Percentiles rank a stretch among this genome's conserved stretches.
These are phyloP conservation scores for Plecotus auritus DNA, from an alignment of 2,113 vertebrate genomes.

Conservation along the genomic window DNA sequence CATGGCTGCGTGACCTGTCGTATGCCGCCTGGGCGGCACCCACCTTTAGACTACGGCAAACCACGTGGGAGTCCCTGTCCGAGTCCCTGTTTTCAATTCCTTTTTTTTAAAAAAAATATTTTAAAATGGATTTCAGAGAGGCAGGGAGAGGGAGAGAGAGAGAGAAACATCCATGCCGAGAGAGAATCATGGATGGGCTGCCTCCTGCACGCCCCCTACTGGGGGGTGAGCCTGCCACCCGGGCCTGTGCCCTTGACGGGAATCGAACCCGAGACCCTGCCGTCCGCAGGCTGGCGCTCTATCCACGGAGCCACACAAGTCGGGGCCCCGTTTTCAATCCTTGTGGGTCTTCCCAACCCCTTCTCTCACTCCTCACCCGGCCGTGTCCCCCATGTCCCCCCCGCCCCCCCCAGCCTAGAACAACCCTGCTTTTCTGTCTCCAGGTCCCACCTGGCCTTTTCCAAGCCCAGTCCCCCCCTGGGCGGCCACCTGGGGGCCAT, in stretches of 20 bases:
- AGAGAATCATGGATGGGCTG: too few relatives aligned
- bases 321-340: neutral
- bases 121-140: too few relatives aligned
- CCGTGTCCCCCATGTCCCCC: fast-evolving
- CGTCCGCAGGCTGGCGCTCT: too few relatives aligned
- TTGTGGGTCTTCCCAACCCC: neutral
- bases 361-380: neutral
- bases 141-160: too few relatives aligned
- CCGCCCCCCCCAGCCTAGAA: neutral
- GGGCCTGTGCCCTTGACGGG: too few relatives aligned
- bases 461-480: neutral
- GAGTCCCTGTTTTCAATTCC: neutral
- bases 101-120: too few relatives aligned
- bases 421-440: neutral
- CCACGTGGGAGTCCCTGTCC: fast-evolving
- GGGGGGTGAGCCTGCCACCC: too few relatives aligned
- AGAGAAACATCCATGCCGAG: too few relatives aligned
- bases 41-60: neutral
- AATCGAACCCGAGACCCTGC: too few relatives aligned
- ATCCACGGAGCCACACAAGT: too few relatives aligned
- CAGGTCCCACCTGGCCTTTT: neutral
- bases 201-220: too few relatives aligned
- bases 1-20: neutral
- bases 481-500: neutral
- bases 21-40: neutral